Percentiles rank a stretch among this genome's conserved stretches.
phyloP scores from a whole-genome alignment of 2,888 invertebrate genomes.

The Spialia ferax region DNA sequence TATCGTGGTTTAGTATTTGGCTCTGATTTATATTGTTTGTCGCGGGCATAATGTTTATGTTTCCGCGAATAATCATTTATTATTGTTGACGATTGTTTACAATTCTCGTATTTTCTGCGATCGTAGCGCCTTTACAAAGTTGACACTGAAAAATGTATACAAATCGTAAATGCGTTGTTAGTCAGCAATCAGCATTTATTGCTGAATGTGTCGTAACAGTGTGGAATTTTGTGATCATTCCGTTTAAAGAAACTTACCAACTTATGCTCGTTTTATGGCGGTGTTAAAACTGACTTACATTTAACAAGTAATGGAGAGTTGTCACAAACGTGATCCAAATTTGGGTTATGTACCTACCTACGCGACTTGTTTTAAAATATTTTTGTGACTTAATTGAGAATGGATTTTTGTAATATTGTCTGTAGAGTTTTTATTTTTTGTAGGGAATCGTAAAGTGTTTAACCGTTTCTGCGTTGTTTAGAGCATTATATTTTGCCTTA shows the following conservation, averaged over 20 bases:
- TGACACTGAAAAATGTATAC: slow-evolving; percentile 20
- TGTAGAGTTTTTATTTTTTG: no score
- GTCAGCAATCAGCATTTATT: slow-evolving; percentile 29
- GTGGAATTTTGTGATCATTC: slow-evolving; percentile 8
- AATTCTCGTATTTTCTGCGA: slow-evolving; percentile 11
- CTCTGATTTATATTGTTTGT: slow-evolving; percentile 31
- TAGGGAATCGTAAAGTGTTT: no score
- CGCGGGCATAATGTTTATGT: slow-evolving; percentile 20
- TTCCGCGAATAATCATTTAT: slow-evolving; percentile 20
- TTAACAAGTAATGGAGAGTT: slow-evolving; percentile 5
- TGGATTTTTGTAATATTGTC: not conserved
- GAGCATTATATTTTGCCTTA: no score
- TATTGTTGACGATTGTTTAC: slow-evolving; percentile 27
- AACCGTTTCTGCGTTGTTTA: no score
- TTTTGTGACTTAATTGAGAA: not conserved
- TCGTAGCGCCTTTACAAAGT: slow-evolving; percentile 25
- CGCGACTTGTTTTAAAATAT: not conserved
- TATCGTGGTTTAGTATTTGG: slow-evolving; percentile 20
- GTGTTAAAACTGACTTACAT: slow-evolving; percentile 15
- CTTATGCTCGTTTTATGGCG: slow-evolving; percentile 14
- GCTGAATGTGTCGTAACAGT: slow-evolving; percentile 9
- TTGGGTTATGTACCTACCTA: not conserved
- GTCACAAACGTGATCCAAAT: not conserved
- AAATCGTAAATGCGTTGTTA: not conserved
- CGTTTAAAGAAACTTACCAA: slow-evolving; percentile 10